Evolutionary conservation across 2,888 invertebrate genomes (phyloP).

Genomic region (Nemurella pictetii): DNA sequence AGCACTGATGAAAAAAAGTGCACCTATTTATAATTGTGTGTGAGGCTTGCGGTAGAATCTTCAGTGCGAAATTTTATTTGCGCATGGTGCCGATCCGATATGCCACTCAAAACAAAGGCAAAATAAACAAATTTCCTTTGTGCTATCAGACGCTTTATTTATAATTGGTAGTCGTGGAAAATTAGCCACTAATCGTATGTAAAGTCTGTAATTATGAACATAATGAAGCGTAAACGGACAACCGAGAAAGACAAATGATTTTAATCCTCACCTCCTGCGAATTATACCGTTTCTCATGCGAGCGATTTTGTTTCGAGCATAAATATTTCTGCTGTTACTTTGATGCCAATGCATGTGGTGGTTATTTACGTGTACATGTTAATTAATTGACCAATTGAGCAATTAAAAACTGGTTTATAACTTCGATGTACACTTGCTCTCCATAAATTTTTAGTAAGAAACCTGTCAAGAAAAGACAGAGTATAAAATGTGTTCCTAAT

Average conservation of each 20-base stretch:
- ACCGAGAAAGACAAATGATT: neutral
- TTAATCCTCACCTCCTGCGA: neutral
- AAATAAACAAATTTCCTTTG: neutral
- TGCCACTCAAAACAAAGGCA: neutral
- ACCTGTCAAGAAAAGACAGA: neutral
- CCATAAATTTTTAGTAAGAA: neutral
- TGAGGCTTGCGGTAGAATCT: neutral
- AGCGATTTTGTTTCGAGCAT: neutral
- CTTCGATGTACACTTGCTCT: neutral
- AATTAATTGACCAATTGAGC: neutral
- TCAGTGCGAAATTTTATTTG: neutral
- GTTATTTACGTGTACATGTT: neutral
- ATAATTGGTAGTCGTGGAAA: neutral
- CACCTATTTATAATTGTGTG: neutral
- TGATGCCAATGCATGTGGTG: neutral
- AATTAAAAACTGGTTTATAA: neutral
- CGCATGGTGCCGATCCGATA: neutral
- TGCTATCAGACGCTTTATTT: neutral
- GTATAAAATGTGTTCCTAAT: neutral
- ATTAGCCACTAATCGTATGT: neutral
- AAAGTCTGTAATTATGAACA: neutral
- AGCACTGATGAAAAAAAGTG: neutral
- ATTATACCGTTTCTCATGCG: neutral
- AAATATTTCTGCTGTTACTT: neutral
- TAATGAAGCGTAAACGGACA: neutral